Evolutionary conservation across 2,797 vertebrate genomes (phyloP), one percentile per base, ranked within the genome.

Genomic region (Sebastes itinus): DNA sequence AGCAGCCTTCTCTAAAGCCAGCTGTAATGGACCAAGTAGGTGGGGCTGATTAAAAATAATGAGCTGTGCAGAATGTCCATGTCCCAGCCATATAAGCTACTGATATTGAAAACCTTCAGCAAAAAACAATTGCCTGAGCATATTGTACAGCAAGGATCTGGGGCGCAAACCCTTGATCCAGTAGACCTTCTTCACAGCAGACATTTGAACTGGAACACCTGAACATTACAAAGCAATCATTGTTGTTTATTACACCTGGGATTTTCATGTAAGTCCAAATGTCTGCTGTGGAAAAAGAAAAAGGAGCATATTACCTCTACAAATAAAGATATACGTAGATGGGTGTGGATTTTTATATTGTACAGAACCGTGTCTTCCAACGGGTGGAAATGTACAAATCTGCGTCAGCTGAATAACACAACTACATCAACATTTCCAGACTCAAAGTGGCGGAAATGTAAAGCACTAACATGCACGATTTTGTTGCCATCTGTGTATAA

Each of bases 31-130:
- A 66, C 54, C 27, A 16, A 68, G 28, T 75, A 30, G 30, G 56
- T 63, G 66, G 27, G 27, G 33, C 59, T 70, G 35, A 81, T 86
- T 89, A 87, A 84, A 89, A 83, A 85, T 82, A 88, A 89, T 78
- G 73, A 85, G 70, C 63, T 55, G 4, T 54, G 20, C 49, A 27
- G 33, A 81, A 69, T 77, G 42, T 65, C 54, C 35, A 28, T 35
- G 28, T 42, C 46, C 30, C 7, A 12, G 66, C 6, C 38, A 8
- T 32, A 60, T 6, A 56, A 35, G 33, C 16, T n/a, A 18, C 30
- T 11, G 16, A 54, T 67, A n/a, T 42, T 46, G 42, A 30, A 27
- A 63, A 63, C 5, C 28, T 28, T n/a, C 7, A 46, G 25, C 42
- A 27, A 27, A 58, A 58, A 58, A 65, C 9, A 42, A 27, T 54